A percentile compares a stretch with the other conserved stretches of the same genome.
Conservation (phyloP, 2,888 invertebrate species). For the Phania funesta region DNA sequence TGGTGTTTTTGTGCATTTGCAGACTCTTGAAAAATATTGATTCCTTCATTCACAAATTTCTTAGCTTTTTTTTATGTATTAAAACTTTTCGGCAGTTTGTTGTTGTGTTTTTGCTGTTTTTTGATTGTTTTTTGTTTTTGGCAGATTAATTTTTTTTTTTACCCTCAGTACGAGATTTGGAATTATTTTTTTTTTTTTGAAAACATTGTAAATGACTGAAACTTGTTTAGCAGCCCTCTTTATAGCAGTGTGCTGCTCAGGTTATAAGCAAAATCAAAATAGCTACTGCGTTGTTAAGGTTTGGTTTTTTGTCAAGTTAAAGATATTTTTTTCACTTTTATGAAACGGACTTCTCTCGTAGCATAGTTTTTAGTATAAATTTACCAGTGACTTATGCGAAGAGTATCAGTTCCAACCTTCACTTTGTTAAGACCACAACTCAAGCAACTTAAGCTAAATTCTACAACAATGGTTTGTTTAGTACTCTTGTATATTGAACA, state of each 20-base stretch:
- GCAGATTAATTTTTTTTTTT: conserved; percentile 12
- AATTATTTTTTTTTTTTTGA: conserved; percentile 56
- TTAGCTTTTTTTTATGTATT: neutral
- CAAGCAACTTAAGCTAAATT: conserved; percentile 47
- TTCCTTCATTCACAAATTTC: conserved; percentile 20
- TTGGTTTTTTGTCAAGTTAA: conserved; percentile 39
- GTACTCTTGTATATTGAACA: neutral
- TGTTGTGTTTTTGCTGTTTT: conserved; percentile 17
- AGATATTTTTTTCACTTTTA: conserved; percentile 15
- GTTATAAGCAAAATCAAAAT: neutral
- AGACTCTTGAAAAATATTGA: conserved; percentile 9
- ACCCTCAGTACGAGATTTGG: conserved; percentile 13
- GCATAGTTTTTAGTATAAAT: conserved; percentile 76
- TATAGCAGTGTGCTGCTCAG: conserved; percentile 39
- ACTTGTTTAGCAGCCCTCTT: conserved; percentile 71
- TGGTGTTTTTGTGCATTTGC: neutral
- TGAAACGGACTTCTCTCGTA: conserved; percentile 34
- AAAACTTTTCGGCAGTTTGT: neutral
- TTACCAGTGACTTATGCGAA: conserved; percentile 73
- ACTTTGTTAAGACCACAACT: conserved; percentile 75
- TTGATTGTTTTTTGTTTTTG: conserved; percentile 27
- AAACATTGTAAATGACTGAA: conserved; percentile 75
- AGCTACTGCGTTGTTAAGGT: conserved; percentile 39
- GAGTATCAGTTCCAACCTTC: conserved; percentile 78
- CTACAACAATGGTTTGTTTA: conserved; percentile 75